Conservation (phyloP, 2,113 vertebrate genomes). For the Lepisosteus osseus region DNA sequence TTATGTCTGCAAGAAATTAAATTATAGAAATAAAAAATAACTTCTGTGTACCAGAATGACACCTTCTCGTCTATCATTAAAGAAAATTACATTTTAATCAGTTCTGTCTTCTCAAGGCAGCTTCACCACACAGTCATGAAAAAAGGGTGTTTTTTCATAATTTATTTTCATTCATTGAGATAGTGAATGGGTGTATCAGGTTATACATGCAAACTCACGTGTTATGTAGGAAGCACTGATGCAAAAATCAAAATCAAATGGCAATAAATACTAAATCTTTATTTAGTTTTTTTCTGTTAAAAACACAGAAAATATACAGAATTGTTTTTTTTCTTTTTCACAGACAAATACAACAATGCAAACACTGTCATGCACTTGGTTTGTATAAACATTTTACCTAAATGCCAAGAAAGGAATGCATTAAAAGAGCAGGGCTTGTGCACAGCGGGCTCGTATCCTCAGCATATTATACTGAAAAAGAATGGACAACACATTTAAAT, state of each 20-base stretch:
- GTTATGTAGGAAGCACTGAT: not conserved
- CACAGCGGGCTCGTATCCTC: conserved; percentile 52
- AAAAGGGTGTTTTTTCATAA: too few species aligned
- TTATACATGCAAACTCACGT: too few species aligned
- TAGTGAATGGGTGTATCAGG: too few species aligned
- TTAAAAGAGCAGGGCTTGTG: conserved; percentile 55
- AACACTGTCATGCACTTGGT: conserved; percentile 35
- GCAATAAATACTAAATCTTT: conserved; percentile 25
- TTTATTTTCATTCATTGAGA: too few species aligned
- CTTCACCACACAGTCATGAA: too few species aligned
- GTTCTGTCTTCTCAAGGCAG: too few species aligned
- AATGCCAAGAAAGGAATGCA: conserved; percentile 51
- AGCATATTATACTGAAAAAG: conserved; percentile 53
- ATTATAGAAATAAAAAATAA: too few species aligned
- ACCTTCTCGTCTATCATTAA: too few species aligned
- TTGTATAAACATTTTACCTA: conserved; percentile 49
- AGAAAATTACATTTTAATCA: too few species aligned
- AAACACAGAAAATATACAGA: conserved; percentile 18
- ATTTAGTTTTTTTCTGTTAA: conserved; percentile 27
- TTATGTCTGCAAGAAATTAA: too few species aligned
- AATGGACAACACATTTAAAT: conserved; percentile 51
- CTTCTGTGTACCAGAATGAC: too few species aligned
- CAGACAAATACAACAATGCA: conserved; percentile 32
- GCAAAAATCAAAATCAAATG: conserved; percentile 14
- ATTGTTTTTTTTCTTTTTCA: not conserved